Evolutionary conservation across 1,140 invertebrate species (phyloP), one percentile per base, ranked within the genome.

Genomic region (Zaprionus ornatus): DNA sequence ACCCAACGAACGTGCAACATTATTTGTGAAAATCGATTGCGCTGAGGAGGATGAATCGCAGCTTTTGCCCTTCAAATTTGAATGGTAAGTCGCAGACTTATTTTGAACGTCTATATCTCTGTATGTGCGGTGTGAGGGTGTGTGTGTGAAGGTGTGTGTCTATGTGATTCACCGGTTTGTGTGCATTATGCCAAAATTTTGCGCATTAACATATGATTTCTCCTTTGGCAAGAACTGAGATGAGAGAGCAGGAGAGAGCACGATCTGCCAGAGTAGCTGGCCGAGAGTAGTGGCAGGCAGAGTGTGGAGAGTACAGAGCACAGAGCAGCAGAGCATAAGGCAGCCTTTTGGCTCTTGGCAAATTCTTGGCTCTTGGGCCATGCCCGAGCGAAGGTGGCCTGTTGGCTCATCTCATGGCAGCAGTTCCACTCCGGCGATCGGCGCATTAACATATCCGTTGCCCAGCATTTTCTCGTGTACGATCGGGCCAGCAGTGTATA

Each of bases 21-120:
- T 92, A 56, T 92, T 92, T 65, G 91, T 92, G 52, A 92, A 92
- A 76, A 92, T 92, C 71, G 91, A 92, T 71, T 91, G 91, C 77
- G 78, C 81, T 50, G 88, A 92, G 62, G 72, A 90, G 48, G 91
- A 92, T 32, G 87, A 85, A 56, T 54, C 79, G 25, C 83, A 91
- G 32, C 48, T 91, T 60, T 57, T 92, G 79, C 91, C 91, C 72
- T 87, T 92, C 77, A 87, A 91, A 84, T 92, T 92, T 66, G 87
- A 92, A 56, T 92, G 91, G 91, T 92, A 92, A 91, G 91, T 84
- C 85, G 60, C 19, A 67, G 5, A 50, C 9, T 29, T 55, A 35
- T 32, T 23, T 64, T 70, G 9, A 32, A 32, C 29, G 29, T 32
- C 9, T 9, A 10, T 32, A 9, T 32, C 9, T 10, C 1, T 10